Conservation (phyloP, 1,140 invertebrate genomes). For the Megalopta genalis region DNA sequence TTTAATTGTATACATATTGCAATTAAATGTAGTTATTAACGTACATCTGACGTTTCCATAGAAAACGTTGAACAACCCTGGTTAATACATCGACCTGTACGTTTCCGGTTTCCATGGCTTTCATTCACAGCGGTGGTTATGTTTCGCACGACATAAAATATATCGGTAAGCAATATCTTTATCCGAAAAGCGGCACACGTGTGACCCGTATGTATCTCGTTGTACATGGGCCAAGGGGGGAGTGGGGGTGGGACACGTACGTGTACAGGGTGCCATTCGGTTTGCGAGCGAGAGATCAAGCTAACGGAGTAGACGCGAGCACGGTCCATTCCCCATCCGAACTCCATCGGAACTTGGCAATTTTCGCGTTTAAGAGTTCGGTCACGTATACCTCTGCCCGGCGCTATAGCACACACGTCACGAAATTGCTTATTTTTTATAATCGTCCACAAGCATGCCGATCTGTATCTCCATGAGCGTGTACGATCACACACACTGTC, state of each 20-base stretch:
- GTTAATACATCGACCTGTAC: neutral
- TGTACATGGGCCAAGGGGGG: constrained; percentile 28
- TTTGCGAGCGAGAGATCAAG: constrained; percentile 38
- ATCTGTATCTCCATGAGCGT: neutral
- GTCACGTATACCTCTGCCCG: constrained; percentile 49
- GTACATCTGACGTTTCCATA: neutral
- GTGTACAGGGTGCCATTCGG: constrained; percentile 44
- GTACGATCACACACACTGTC: neutral
- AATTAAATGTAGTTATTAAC: neutral
- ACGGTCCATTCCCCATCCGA: constrained; percentile 58
- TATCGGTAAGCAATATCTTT: constrained; percentile 40
- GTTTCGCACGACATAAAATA: constrained; percentile 57
- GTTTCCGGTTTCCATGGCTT: neutral
- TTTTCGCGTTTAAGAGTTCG: constrained; percentile 55
- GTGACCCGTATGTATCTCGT: constrained; percentile 53
- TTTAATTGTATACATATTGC: too few relatives aligned
- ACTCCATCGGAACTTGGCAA: constrained; percentile 62
- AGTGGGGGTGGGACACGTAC: constrained; percentile 44
- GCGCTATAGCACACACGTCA: constrained; percentile 42
- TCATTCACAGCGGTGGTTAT: constrained; percentile 10
- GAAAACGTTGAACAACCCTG: neutral
- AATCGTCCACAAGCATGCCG: constrained; percentile 22
- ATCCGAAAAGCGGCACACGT: constrained; percentile 45
- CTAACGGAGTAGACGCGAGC: constrained; percentile 45
- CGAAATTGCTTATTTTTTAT: constrained; percentile 61